Conservation (phyloP, 2,797 vertebrate genomes). For the Scolopax rusticola region DNA sequence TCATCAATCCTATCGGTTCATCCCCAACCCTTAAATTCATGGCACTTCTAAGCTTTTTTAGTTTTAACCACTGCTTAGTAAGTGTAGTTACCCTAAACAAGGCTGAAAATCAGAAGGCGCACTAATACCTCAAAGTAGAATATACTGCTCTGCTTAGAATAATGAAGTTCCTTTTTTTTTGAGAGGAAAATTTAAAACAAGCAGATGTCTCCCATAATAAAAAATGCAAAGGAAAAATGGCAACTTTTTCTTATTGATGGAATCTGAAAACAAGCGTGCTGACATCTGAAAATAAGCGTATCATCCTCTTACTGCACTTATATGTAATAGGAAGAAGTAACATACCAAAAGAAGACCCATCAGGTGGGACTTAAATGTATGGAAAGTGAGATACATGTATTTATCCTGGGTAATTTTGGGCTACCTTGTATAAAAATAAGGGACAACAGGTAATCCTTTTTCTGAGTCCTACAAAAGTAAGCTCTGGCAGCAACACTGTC, state of each 20-base stretch:
- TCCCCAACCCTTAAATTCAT: background rate
- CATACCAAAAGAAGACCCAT: background rate
- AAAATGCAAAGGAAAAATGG: background rate
- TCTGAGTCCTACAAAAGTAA: background rate
- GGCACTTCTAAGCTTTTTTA: background rate
- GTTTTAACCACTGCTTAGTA: background rate
- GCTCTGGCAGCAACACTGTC: background rate
- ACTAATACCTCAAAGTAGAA: background rate
- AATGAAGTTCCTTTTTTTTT: background rate
- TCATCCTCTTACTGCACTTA: background rate
- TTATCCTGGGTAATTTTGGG: background rate
- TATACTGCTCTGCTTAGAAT: background rate
- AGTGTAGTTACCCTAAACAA: background rate
- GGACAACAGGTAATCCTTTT: background rate
- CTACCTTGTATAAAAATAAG: background rate
- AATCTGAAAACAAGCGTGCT: background rate
- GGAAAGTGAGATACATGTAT: background rate
- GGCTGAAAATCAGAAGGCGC: background rate
- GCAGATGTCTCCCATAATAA: background rate
- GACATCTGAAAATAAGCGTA: background rate
- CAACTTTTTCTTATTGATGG: background rate
- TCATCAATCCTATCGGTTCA: background rate
- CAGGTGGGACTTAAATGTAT: background rate
- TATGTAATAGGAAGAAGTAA: background rate
- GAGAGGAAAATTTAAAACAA: background rate